Evolutionary conservation across 2,797 vertebrate species (phyloP), one percentile per base, ranked within the genome.

Genomic region (Sebastes iracundus): DNA sequence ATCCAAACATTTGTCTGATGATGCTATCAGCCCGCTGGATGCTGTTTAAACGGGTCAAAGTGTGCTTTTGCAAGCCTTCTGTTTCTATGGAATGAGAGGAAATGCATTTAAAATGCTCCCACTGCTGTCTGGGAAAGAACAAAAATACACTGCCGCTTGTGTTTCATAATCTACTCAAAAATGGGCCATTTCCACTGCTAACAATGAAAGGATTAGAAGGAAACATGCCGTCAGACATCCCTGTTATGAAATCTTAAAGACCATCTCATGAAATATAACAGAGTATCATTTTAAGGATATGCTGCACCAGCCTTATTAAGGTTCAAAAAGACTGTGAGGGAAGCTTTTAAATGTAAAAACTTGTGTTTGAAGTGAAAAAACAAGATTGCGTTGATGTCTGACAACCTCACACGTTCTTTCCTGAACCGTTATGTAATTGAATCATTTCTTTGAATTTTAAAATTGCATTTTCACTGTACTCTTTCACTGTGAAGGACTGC

Each of bases 141-240:
- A 81, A 81, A 91, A 90, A 91, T 82, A 92, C 65, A 80, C 78
- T 18, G 42, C 81, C 11, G 80, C 82, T 59, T 72, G 69, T 81
- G 85, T 89, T 91, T 93, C 84, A 55, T 88, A 87, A 91, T 82
- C 52, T 71, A 42, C 75, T 82, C 38, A 27, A 79, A 90, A 93
- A 84, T 82, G 66, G 81, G 78, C 58, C 82, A 77, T 79, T 85
- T 88, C 77, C 77, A 68, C 65, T 7, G 63, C 71, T 32, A 75
- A 91, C 91, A 92, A 91, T 88, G 77, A 56, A 32, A 16, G 82
- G 90, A 91, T 92, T 85, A 89, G 60, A 52, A 58, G 33, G 55
- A 71, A 88, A 80, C 79, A 82, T 62, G 58, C 53, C 5, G 25
- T 77, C 72, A 84, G 66, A 89, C 75, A 61, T 68, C 28, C 71